A percentile compares a stretch with the other conserved stretches of the same genome.
Evolutionary conservation across 2,113 vertebrate genomes (phyloP).

Genomic region (Rhadina sibilatrix): DNA sequence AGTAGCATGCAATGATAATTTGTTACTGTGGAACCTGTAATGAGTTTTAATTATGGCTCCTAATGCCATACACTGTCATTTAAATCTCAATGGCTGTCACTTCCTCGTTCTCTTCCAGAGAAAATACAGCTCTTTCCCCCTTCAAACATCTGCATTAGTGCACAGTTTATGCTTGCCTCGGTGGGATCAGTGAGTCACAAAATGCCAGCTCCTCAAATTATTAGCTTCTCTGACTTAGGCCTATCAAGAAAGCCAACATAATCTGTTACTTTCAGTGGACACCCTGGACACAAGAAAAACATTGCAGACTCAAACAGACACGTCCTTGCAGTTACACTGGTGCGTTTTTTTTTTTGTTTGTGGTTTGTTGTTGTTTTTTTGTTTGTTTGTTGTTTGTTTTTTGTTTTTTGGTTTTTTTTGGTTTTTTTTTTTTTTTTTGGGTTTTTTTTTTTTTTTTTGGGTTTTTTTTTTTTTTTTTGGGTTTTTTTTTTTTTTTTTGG

Average conservation of each 20-base stretch:
- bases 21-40: conserved; percentile 32
- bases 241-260: neutral
- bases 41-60: conserved; percentile 58
- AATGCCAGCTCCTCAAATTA: conserved; percentile 31
- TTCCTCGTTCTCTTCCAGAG: neutral
- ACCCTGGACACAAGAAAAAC: neutral
- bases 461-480: too few species aligned
- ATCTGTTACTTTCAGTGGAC: neutral
- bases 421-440: too few species aligned
- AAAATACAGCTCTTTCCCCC: conserved; percentile 25
- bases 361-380: too few species aligned
- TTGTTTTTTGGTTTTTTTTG: too few species aligned
- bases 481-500: too few species aligned
- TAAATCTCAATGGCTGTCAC: conserved; percentile 67
- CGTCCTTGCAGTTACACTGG: rapidly evolving
- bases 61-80: conserved; percentile 47
- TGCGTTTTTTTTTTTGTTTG: neutral
- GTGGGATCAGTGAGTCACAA: conserved; percentile 11
- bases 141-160: conserved; percentile 44
- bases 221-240: conserved; percentile 2
- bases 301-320: neutral
- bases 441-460: too few species aligned
- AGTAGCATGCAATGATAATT: conserved; percentile 26
- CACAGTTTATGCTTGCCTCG: conserved; percentile 16
- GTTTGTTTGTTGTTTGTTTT: too few species aligned